phyloP scores from a whole-genome alignment of 2,888 invertebrate genomes.

The Zonitis immaculata region DNA sequence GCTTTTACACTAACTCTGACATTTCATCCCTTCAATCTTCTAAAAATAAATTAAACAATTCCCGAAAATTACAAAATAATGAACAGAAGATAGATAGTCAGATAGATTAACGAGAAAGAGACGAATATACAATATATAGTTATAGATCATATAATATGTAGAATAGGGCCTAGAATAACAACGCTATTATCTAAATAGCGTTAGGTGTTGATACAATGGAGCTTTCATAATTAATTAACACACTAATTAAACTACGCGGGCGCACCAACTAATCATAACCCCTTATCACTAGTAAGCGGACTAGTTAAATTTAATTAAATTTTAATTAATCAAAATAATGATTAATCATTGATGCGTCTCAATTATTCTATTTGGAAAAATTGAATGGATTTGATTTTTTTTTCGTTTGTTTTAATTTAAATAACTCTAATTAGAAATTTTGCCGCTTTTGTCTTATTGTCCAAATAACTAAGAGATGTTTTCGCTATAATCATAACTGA shows the following conservation, averaged over 20 bases:
- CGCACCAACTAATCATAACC: conserved; percentile 39
- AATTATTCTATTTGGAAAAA: background rate
- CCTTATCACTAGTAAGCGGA: conserved; percentile 36
- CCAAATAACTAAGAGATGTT: conserved; percentile 37
- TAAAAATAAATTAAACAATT: conserved; percentile 41
- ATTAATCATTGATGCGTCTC: background rate
- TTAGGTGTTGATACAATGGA: conserved; percentile 44
- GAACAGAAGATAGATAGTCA: conserved; percentile 23
- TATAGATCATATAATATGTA: background rate
- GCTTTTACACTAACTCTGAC: background rate
- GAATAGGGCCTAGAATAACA: conserved; percentile 12
- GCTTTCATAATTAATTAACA: conserved; percentile 50
- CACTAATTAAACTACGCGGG: conserved; percentile 49
- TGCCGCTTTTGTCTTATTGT: conserved; percentile 34
- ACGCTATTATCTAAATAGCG: conserved; percentile 40
- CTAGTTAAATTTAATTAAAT: background rate
- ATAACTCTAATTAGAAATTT: conserved; percentile 13
- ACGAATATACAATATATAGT: background rate
- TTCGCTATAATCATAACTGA: conserved; percentile 43
- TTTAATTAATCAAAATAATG: background rate
- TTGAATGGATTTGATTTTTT: background rate
- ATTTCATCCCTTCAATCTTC: conserved; percentile 30
- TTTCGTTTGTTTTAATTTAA: background rate
- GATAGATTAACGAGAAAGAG: too few species aligned
- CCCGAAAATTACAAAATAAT: conserved; percentile 32